phyloP scores from a whole-genome alignment of 1,140 invertebrate genomes.

The Brachionus plicatilis region DNA sequence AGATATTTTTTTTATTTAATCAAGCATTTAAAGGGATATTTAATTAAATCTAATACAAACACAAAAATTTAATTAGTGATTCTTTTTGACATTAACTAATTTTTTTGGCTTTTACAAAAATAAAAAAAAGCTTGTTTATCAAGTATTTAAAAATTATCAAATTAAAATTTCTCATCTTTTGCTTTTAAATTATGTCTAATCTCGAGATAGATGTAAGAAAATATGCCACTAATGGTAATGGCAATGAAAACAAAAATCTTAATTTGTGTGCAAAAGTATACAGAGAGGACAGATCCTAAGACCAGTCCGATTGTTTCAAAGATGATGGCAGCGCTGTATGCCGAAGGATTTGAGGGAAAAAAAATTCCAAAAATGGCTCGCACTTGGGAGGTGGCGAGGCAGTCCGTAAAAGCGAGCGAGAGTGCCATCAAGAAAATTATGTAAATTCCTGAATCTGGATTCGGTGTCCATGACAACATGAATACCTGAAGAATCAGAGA shows the following conservation, averaged over 20 bases:
- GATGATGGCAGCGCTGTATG: conserved; percentile 15
- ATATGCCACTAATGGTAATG: background rate
- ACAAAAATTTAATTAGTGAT: no score
- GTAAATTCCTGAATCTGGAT: background rate
- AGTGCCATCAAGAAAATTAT: conserved; percentile 15
- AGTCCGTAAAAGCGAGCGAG: background rate
- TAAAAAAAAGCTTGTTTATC: background rate
- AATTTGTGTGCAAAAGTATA: conserved; percentile 15
- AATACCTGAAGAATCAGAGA: background rate
- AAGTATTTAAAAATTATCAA: background rate
- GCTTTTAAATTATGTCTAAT: background rate
- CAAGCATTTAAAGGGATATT: no score
- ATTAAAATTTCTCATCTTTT: background rate
- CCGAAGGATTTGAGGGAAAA: background rate
- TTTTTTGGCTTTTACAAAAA: background rate
- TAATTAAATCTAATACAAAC: no score
- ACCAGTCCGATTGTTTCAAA: conserved; percentile 9
- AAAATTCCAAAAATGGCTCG: conserved; percentile 13
- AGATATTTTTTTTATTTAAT: no score
- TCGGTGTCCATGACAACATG: conserved; percentile 29
- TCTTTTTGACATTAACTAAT: no score
- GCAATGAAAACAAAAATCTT: conserved; percentile 24
- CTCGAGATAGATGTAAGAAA: background rate
- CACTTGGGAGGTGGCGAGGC: background rate
- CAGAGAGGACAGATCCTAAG: background rate